phyloP scores from a whole-genome alignment of 30 jellyfish, hydroid and myxozoan species.

The Hydractinia echinata region DNA sequence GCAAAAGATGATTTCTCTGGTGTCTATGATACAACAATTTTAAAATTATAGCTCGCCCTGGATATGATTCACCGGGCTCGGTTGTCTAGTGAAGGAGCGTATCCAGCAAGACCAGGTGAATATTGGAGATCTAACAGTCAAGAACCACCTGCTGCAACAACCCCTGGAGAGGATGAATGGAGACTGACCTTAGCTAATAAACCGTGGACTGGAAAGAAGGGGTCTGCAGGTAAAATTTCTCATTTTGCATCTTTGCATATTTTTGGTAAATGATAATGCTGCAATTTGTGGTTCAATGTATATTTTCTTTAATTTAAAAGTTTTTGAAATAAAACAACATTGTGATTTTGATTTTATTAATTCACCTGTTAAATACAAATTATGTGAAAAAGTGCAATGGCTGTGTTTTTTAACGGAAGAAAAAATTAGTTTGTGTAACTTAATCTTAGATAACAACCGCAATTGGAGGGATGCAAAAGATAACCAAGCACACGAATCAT shows the following conservation, averaged over 20 bases:
- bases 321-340: no score
- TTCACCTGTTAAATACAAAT: no score
- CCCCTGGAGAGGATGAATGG: constrained; percentile 29
- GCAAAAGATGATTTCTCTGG: no score
- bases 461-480: constrained; percentile 44
- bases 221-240: constrained; percentile 15
- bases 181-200: constrained; percentile 8
- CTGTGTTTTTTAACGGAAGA: background rate
- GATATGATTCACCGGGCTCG: constrained; percentile 42
- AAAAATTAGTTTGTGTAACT: background rate
- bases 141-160: constrained; percentile 25
- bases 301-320: no score
- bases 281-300: no score
- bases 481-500: constrained; percentile 36
- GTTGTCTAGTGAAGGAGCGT: constrained; percentile 37
- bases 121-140: constrained; percentile 41
- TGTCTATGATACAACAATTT: no score
- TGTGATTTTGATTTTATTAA: no score
- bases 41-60: constrained; percentile 12
- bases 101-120: constrained; percentile 35
- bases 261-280: no score
- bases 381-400: background rate
- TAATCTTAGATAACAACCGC: constrained; percentile 27
- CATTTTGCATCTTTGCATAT: background rate
- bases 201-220: constrained; percentile 33